Percentiles rank a stretch among this genome's conserved stretches.
These are phyloP conservation scores for Prionchulus punctatus DNA, from an alignment of 2,888 invertebrate genomes.

Conservation along the genomic window DNA sequence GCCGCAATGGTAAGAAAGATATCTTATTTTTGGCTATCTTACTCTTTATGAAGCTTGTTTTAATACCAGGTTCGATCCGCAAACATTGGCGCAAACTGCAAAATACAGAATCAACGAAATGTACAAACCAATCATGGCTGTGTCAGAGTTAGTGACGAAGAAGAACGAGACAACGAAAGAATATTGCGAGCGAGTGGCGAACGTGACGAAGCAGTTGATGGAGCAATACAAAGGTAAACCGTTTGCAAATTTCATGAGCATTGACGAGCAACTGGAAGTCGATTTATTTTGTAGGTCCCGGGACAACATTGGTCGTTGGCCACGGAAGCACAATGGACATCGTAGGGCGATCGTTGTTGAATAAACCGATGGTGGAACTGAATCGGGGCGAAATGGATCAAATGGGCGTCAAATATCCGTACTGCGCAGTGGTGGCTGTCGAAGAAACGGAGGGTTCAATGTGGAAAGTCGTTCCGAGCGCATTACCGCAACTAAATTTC, in stretches of 20 bases:
- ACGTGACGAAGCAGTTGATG: conserved; percentile 45
- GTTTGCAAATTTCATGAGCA: too few species aligned
- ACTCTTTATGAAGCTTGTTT: too few species aligned
- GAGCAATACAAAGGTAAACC: conserved; percentile 40
- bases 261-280: too few species aligned
- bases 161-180: conserved; percentile 48
- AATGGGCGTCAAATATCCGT: conserved; percentile 13
- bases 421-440: conserved; percentile 13
- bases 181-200: conserved; percentile 48
- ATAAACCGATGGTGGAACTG: conserved; percentile 25
- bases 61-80: too few species aligned
- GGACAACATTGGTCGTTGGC: conserved; percentile 67
- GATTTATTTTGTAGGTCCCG: too few species aligned
- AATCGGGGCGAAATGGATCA: conserved; percentile 8
- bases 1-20: not conserved
- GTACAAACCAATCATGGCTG: conserved; percentile 47
- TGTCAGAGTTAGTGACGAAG: not conserved
- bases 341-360: conserved; percentile 54
- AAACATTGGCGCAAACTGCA: conserved; percentile 43
- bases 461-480: not conserved
- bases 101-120: conserved; percentile 57
- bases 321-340: conserved; percentile 77
- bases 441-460: conserved; percentile 6
- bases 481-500: conserved; percentile 1
- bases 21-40: too few species aligned